phyloP scores from a whole-genome alignment of 92 coral and sea anemone genomes.

The Actinostola sp. region DNA sequence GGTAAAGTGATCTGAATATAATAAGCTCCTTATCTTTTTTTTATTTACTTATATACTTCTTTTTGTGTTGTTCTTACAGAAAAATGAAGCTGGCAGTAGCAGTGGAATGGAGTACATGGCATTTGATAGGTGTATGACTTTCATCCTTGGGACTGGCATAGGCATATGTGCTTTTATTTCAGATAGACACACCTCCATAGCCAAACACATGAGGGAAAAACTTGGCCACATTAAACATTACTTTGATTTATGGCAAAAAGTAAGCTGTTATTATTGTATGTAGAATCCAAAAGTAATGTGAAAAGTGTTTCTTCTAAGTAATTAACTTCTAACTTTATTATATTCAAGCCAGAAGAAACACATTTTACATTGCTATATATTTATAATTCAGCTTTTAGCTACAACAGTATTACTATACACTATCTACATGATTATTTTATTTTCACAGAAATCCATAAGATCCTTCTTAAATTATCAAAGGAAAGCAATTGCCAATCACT shows the following conservation, averaged over 20 bases:
- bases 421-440: neutral
- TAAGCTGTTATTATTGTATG: neutral
- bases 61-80: constrained; percentile 17
- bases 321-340: too few relatives aligned
- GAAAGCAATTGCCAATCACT: constrained; percentile 50
- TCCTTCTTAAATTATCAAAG: constrained; percentile 36
- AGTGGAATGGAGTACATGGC: constrained; percentile 40
- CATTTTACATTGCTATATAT: too few relatives aligned
- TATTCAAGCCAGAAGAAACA: too few relatives aligned
- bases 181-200: constrained; percentile 42
- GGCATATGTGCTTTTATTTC: constrained; percentile 29
- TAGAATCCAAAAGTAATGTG: neutral
- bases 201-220: constrained; percentile 58
- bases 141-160: constrained; percentile 31
- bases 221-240: constrained; percentile 38
- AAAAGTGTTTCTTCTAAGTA: neutral
- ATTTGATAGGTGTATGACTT: constrained; percentile 30
- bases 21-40: neutral
- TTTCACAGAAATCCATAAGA: constrained; percentile 44
- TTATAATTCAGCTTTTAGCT: too few relatives aligned
- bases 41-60: neutral
- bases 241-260: constrained; percentile 37
- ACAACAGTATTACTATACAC: too few relatives aligned
- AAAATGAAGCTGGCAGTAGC: constrained; percentile 49
- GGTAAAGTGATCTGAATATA: neutral